Conservation (phyloP, 2,797 vertebrate genomes). For the Dendrocincla tyrannina region DNA sequence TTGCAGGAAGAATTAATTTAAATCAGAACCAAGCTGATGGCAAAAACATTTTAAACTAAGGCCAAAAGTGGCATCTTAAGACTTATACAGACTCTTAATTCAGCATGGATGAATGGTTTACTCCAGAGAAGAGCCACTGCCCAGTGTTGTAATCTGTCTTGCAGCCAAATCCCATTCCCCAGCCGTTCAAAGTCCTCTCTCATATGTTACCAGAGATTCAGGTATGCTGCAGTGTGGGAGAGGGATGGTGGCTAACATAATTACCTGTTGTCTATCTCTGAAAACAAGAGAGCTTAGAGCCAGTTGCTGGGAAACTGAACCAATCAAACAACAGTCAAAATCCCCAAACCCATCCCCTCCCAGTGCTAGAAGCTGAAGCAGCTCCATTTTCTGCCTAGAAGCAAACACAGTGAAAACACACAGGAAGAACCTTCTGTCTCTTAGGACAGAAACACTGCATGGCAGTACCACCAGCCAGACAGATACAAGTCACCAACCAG, state of each 20-base stretch:
- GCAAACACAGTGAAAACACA: not conserved
- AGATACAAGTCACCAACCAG: not conserved
- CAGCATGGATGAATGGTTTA: not conserved
- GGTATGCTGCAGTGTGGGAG: not conserved
- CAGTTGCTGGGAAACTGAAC: not conserved
- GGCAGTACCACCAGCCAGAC: not conserved
- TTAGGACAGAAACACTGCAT: not conserved
- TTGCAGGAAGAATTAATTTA: not conserved
- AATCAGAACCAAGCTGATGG: not conserved
- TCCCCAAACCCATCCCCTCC: not conserved
- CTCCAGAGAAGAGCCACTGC: not conserved
- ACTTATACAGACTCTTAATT: not conserved
- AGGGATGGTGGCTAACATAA: not conserved
- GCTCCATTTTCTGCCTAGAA: not conserved
- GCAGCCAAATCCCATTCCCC: not conserved
- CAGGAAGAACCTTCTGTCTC: not conserved
- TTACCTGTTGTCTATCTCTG: not conserved
- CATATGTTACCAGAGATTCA: not conserved
- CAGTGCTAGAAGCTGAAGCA: rapidly evolving
- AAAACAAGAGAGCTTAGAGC: not conserved
- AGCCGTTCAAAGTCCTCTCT: not conserved
- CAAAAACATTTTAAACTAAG: not conserved
- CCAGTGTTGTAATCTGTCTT: not conserved
- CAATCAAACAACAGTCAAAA: not conserved
- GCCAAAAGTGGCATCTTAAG: not conserved